phyloP scores from a whole-genome alignment of 2,888 invertebrate genomes.

The Drosophila peninsularis region DNA sequence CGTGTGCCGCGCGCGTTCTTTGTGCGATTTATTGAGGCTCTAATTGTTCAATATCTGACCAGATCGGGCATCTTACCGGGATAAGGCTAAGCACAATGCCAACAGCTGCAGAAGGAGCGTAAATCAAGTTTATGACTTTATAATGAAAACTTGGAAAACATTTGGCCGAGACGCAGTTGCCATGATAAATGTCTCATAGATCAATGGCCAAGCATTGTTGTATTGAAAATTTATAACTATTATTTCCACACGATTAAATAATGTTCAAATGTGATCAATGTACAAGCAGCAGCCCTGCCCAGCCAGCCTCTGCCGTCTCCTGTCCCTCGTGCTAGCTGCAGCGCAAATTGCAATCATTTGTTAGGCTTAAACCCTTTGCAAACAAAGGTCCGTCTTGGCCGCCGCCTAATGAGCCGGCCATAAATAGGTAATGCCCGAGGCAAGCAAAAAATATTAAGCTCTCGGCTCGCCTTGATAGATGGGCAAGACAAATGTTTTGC shows the following conservation, averaged over 20 bases:
- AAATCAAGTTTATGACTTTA: constrained; percentile 74
- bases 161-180: constrained; percentile 11
- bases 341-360: constrained; percentile 71
- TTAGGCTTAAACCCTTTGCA: constrained; percentile 70
- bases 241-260: constrained; percentile 82
- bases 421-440: constrained; percentile 42
- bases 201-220: constrained; percentile 33
- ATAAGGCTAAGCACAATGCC: constrained; percentile 35
- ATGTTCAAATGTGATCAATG: constrained; percentile 50
- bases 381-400: constrained; percentile 35
- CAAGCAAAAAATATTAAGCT: constrained; percentile 46
- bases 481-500: constrained; percentile 40
- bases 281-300: neutral
- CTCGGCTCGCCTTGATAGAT: constrained; percentile 58
- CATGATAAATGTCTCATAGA: constrained; percentile 33
- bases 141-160: constrained; percentile 54
- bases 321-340: constrained; percentile 23
- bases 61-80: neutral
- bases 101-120: constrained; percentile 61
- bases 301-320: neutral
- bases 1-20: constrained; percentile 24
- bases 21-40: constrained; percentile 50
- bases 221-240: constrained; percentile 67
- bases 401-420: constrained; percentile 64
- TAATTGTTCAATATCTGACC: constrained; percentile 39